Conservation (phyloP, 2,797 vertebrate species). For the Antennarius maculatus region DNA sequence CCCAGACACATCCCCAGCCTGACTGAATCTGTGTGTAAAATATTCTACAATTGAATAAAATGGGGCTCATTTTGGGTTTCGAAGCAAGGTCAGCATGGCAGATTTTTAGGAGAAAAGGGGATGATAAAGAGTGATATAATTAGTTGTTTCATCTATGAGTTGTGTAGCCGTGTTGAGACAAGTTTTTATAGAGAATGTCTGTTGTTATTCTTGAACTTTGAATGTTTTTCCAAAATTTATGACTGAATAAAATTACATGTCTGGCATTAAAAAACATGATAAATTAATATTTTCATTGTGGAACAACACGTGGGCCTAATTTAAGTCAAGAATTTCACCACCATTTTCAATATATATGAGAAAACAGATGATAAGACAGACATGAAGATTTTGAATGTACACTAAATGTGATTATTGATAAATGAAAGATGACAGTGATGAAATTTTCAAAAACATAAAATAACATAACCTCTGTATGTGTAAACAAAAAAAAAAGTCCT, state of each 20-base stretch:
- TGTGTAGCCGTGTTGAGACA: constrained; percentile 13
- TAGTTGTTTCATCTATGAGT: neutral
- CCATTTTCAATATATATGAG: neutral
- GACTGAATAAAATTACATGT: constrained; percentile 17
- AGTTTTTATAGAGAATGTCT: constrained; percentile 15
- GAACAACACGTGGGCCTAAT: constrained; percentile 5
- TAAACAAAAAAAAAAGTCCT: neutral
- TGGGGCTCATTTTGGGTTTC: constrained; percentile 12
- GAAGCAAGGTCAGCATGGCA: constrained; percentile 52
- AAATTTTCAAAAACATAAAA: neutral
- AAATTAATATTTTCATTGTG: constrained; percentile 28
- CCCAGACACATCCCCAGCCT: too few species aligned
- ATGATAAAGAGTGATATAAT: neutral
- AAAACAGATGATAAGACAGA: neutral
- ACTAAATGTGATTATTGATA: neutral
- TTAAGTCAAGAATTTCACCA: neutral
- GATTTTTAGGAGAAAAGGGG: constrained; percentile 1
- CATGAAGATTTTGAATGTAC: neutral
- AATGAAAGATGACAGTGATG: neutral
- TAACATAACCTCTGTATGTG: too few species aligned
- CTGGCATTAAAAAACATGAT: constrained; percentile 10
- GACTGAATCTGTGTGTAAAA: constrained; percentile 8
- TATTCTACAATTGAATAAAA: constrained; percentile 10
- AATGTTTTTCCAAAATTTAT: neutral
- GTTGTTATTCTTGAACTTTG: neutral